Conservation (phyloP, 2,888 invertebrate genomes). For the Erebia aethiops region DNA sequence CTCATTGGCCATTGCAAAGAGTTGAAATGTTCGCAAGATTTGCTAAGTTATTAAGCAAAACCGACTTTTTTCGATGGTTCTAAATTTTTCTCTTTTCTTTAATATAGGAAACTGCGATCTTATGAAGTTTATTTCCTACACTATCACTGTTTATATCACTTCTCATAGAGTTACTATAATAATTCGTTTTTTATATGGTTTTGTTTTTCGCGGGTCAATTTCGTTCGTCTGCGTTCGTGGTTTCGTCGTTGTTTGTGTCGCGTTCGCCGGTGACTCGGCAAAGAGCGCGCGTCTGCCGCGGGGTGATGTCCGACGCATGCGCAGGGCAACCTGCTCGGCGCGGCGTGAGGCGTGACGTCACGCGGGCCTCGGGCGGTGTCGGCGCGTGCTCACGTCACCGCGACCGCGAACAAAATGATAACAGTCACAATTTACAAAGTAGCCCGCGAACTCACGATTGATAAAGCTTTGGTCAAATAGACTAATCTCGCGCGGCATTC, state of each 20-base stretch:
- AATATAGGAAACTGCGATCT: too few relatives aligned
- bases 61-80: too few relatives aligned
- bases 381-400: conserved; percentile 64
- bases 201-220: conserved; percentile 50
- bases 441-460: conserved; percentile 54
- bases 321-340: conserved; percentile 36
- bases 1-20: too few relatives aligned
- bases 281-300: conserved; percentile 47
- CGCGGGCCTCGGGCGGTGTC: conserved; percentile 49
- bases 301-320: conserved; percentile 42
- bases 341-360: conserved; percentile 47
- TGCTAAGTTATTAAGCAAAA: too few relatives aligned
- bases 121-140: too few relatives aligned
- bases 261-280: conserved; percentile 57
- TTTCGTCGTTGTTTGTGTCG: conserved; percentile 60
- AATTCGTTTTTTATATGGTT: conserved; percentile 29
- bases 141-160: too few relatives aligned
- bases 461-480: conserved; percentile 43
- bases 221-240: conserved; percentile 73
- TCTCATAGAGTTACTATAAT: too few relatives aligned
- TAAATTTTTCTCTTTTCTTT: too few relatives aligned
- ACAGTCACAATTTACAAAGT: conserved; percentile 52
- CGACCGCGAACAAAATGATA: conserved; percentile 74
- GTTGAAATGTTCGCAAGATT: too few relatives aligned
- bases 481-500: neutral